Evolutionary conservation across 1,140 invertebrate species (phyloP), one percentile per base, ranked within the genome.

Genomic region (Eubasilissa regina): DNA sequence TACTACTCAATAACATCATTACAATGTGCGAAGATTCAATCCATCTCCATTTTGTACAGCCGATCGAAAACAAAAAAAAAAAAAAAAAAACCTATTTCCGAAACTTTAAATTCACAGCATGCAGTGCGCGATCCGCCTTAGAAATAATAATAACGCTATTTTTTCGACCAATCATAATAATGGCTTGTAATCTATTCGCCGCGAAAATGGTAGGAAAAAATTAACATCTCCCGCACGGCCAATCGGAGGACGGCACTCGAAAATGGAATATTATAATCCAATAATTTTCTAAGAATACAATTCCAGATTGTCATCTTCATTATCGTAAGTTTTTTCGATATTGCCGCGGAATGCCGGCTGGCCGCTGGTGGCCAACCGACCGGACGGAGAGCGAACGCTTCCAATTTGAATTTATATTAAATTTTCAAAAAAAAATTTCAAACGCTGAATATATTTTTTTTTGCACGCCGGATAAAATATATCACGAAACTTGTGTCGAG

Each of bases 211-310:
- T 15, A 68, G 11, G 45, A 68, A 68, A 68, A 68, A 68, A 64
- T 58, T 17, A 68, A 68, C 64, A 48, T 47, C 64, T 45, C 64
- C 48, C 4, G 13, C n/a, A 11, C 43, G 44, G 44, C 64, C 64
- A 68, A 68, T 68, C 43, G 15, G 43, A 48, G 64, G 8, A 3
- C 64, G 64, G 7, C 64, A 17, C 17, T 47, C 64, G n/a, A 68
- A 75, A 75, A 56, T 75, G 73, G 73, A 75, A 68, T 75, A 75
- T 75, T 75, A 43, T 75, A 77, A 79, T 66, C 74, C 80, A 74
- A 74, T 81, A 81, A 81, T 81, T 81, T 81, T 81, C 77, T 75
- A 3, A 78, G 80, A 81, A 81, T 64, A 79, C 51, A 81, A 62
- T 79, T 81, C 70, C 66, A 0, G 51, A 81, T 78, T 81, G 78